These are phyloP conservation scores for Morelia viridis DNA, from an alignment of 2,797 vertebrate genomes.

Conservation along the genomic window DNA sequence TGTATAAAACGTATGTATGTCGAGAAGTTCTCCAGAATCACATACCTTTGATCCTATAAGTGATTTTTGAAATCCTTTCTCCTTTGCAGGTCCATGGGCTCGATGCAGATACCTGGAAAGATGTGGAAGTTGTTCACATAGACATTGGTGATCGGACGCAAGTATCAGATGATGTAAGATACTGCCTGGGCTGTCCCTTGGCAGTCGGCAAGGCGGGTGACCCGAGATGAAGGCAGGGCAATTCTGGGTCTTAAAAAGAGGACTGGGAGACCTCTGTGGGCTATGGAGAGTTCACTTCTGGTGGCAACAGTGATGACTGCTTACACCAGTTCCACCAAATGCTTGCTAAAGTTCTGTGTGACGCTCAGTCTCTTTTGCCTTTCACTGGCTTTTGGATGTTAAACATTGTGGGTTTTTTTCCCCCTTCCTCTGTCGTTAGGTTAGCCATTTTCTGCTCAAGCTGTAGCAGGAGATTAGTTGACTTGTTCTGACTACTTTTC, in stretches of 20 bases:
- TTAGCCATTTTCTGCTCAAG: not conserved
- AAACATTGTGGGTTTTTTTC: not conserved
- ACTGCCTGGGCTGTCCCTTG: too few relatives aligned
- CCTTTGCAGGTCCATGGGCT: conserved; percentile 62
- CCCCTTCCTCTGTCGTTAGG: not conserved
- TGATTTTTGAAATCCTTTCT: not conserved
- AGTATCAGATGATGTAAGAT: conserved; percentile 62
- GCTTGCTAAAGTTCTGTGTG: not conserved
- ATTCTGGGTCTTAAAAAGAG: not conserved
- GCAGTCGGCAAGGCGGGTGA: not conserved
- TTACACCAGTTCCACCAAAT: not conserved
- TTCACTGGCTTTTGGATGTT: not conserved
- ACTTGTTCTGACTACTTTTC: not conserved
- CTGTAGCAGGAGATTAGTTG: not conserved
- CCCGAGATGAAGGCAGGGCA: not conserved
- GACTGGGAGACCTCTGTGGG: not conserved
- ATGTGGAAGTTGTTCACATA: conserved; percentile 64
- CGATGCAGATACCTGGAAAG: conserved; percentile 65
- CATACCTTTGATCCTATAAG: not conserved
- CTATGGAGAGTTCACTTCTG: not conserved
- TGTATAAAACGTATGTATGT: not conserved
- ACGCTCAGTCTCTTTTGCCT: not conserved
- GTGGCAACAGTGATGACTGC: not conserved
- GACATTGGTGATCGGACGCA: conserved; percentile 64
- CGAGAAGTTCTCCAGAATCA: not conserved